Conservation (phyloP, 2,797 vertebrate genomes). For the Ctenopoma kingsleyae region DNA sequence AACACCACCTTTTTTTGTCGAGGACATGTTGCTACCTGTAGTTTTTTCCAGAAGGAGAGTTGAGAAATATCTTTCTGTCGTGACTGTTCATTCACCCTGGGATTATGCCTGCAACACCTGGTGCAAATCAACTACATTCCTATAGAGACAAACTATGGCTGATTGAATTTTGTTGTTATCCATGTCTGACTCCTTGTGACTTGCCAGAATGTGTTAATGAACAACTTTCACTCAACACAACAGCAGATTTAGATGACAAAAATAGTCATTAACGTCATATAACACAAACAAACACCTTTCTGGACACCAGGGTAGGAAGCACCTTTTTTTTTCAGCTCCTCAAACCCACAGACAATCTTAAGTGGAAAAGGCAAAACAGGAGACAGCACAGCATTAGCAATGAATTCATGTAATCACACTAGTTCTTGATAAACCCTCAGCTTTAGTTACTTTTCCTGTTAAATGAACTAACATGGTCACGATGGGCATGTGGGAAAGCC, state of each 20-base stretch:
- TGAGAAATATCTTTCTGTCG: slow-evolving; percentile 19
- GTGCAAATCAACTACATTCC: slow-evolving; percentile 7
- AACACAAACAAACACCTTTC: background rate
- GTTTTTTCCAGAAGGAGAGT: background rate
- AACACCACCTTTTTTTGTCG: background rate
- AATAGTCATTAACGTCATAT: background rate
- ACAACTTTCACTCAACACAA: too few relatives aligned
- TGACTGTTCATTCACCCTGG: slow-evolving; percentile 19
- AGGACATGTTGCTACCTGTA: slow-evolving; percentile 15
- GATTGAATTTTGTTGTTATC: background rate
- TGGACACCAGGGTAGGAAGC: background rate
- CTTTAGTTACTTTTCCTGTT: slow-evolving; percentile 21
- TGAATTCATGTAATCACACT: slow-evolving; percentile 14
- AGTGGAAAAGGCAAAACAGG: background rate
- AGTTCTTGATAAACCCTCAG: slow-evolving; percentile 7
- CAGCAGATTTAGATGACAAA: background rate
- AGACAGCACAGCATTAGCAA: slow-evolving; percentile 1
- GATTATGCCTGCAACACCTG: slow-evolving; percentile 14
- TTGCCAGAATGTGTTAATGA: too few relatives aligned
- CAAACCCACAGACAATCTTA: background rate
- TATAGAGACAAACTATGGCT: background rate
- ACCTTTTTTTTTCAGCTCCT: background rate
- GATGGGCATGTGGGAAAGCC: slow-evolving; percentile 37
- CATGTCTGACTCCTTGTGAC: too few relatives aligned
- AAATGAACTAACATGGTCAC: slow-evolving; percentile 4